These are phyloP conservation scores for Pemphredon lugubris DNA, from an alignment of 2,888 invertebrate genomes.

Conservation along the genomic window DNA sequence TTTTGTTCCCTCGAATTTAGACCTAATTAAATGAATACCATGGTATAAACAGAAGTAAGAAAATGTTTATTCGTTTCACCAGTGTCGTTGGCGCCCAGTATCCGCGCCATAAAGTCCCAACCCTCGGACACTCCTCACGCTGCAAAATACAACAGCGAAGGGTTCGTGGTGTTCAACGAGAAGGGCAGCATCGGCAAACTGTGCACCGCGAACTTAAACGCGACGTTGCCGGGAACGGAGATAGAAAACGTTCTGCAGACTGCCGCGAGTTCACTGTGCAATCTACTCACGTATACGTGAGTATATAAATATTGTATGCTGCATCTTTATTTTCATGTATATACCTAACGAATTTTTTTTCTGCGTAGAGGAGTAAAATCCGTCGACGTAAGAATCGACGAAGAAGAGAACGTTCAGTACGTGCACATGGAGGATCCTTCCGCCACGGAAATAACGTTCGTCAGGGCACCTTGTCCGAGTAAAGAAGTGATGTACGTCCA, in stretches of 20 bases:
- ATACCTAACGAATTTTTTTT: too few relatives aligned
- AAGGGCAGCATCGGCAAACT: constrained; percentile 90
- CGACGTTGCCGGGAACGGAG: constrained; percentile 82
- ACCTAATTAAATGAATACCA: too few relatives aligned
- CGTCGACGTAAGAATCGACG: constrained; percentile 86
- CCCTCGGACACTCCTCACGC: constrained; percentile 87
- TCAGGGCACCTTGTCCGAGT: constrained; percentile 88
- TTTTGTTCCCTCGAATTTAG: too few relatives aligned
- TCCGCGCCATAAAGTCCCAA: constrained; percentile 85
- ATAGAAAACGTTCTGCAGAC: constrained; percentile 85
- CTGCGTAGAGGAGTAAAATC: constrained; percentile 86
- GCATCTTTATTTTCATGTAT: not conserved
- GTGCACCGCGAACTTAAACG: constrained; percentile 90
- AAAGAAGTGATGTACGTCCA: constrained; percentile 90
- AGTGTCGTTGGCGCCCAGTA: constrained; percentile 90
- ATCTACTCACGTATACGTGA: constrained; percentile 89
- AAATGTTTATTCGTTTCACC: constrained; percentile 17
- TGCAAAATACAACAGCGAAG: constrained; percentile 87
- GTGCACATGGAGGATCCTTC: constrained; percentile 92
- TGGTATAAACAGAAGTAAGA: not conserved
- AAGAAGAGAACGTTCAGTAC: constrained; percentile 85
- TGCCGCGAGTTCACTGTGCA: constrained; percentile 90
- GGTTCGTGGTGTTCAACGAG: constrained; percentile 93
- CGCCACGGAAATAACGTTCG: constrained; percentile 91
- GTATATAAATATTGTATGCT: constrained; percentile 60